A percentile compares a stretch with the other conserved stretches of the same genome.
Evolutionary conservation across 2,113 vertebrate species (phyloP).

Genomic region (Pelmatolapia mariae): DNA sequence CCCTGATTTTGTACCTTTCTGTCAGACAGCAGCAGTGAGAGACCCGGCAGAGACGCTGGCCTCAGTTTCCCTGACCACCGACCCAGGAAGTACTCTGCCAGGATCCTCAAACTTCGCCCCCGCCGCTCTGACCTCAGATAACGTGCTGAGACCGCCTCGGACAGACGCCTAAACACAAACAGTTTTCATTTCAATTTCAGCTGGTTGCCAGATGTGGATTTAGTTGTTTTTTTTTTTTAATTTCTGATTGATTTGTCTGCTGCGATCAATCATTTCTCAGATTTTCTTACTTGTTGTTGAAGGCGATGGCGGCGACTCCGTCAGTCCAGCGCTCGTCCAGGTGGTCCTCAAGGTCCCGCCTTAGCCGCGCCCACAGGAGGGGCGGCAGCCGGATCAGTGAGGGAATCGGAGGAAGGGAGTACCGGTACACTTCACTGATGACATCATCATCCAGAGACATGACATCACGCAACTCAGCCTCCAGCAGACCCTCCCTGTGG

Average conservation of each 20-base stretch:
- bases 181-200: neutral
- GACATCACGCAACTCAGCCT: conserved; percentile 77
- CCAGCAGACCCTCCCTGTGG: conserved; percentile 77
- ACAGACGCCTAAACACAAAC: conserved; percentile 64
- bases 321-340: conserved; percentile 64
- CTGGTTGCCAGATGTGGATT: neutral
- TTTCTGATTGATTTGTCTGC: neutral
- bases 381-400: conserved; percentile 73
- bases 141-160: conserved; percentile 48
- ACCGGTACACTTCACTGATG: conserved; percentile 73
- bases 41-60: conserved; percentile 53
- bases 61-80: conserved; percentile 77
- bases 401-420: conserved; percentile 67
- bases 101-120: conserved; percentile 50
- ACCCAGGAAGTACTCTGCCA: conserved; percentile 79
- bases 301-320: conserved; percentile 54
- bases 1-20: conserved; percentile 70
- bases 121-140: conserved; percentile 63
- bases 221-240: neutral
- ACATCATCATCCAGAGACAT: conserved; percentile 81
- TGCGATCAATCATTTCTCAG: neutral
- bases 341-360: conserved; percentile 63
- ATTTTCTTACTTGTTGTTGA: conserved; percentile 68
- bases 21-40: conserved; percentile 72
- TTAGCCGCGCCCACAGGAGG: conserved; percentile 74